Percentiles rank a stretch among this genome's conserved stretches.
phyloP scores from a whole-genome alignment of 1,140 invertebrate genomes.

The Trachymyrmex septentrionalis region DNA sequence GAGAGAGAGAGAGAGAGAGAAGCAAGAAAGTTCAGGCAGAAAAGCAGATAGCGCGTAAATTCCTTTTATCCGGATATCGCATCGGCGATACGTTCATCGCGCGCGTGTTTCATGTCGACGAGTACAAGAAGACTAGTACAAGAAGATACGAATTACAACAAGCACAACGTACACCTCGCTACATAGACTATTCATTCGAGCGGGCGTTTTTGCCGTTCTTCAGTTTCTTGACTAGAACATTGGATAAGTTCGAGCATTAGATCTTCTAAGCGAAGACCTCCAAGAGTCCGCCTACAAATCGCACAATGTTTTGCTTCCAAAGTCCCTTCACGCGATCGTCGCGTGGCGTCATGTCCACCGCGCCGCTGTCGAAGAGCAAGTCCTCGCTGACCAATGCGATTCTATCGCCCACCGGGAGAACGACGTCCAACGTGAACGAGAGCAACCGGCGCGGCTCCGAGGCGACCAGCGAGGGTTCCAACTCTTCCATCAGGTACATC shows the following conservation, averaged over 20 bases:
- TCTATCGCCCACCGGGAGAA: slow-evolving; percentile 62
- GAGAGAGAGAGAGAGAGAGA: slow-evolving; percentile 35
- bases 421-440: slow-evolving; percentile 33
- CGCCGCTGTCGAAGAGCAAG: slow-evolving; percentile 69
- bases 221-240: not conserved
- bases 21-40: slow-evolving; percentile 26
- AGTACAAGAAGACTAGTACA: too few species aligned
- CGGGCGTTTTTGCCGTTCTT: not conserved
- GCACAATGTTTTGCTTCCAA: slow-evolving; percentile 85
- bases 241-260: too few species aligned
- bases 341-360: slow-evolving; percentile 70
- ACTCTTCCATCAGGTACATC: slow-evolving; percentile 83
- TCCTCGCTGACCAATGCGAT: slow-evolving; percentile 64
- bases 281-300: not conserved
- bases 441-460: slow-evolving; percentile 80
- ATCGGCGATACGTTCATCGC: slow-evolving; percentile 5
- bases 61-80: not conserved
- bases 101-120: slow-evolving; percentile 15
- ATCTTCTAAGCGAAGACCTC: not conserved
- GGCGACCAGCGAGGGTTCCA: slow-evolving; percentile 81
- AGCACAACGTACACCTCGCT: not conserved
- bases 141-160: not conserved
- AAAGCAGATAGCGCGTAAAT: slow-evolving; percentile 39
- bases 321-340: slow-evolving; percentile 83
- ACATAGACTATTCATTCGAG: not conserved